Base-by-base conservation (phyloP, 2,888 invertebrate genomes). In the Cotesia congregata region DNA sequence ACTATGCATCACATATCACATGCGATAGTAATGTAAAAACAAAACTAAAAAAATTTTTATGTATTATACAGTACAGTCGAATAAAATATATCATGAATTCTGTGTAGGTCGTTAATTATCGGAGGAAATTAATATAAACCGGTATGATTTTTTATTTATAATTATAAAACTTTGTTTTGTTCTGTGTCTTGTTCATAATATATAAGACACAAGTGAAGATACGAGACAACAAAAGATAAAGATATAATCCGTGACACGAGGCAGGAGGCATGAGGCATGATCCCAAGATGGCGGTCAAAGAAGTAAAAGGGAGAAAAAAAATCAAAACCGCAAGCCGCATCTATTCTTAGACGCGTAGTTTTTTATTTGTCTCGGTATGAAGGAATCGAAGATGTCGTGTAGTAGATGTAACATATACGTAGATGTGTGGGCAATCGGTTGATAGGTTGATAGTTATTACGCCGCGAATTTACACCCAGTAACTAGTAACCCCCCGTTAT, bases 311-410 rank as follows among this genome's bases (percentile, higher is more conserved):
- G 59, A 74, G 70, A 69, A 69, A 38, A 77, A 80, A 79, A 79
- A 80, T 77, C 70, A 72, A 75, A 75, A 72, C 80, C 83, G 78
- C 82, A 82, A 83, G 82, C 81, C 80, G 78, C 80, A 74, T 72
- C 88, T 88, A 88, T 88, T 88, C 85, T 87, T 82, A 81, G 85
- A 82, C 77, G 77, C 75, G 79, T 77, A 80, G 76, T 77, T 72
- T 30, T 30, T 30, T 20, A 20, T 30, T 30, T 3, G 30, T 30
- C 3, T 30, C 30, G 30, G 50, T 50, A 12, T 77, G 71, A 71
- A 76, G 65, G 67, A 69, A 68, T 17, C 4, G 30, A 30, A 30
- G 30, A 30, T 30, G 30, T 30, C 2, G 30, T 30, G 30, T 30
- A 30, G 30, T 30, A 30, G 30, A 30, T 30, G 30, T 30, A 30